Base-by-base conservation (phyloP, 2,797 vertebrate genomes). In the Podargus strigoides region DNA sequence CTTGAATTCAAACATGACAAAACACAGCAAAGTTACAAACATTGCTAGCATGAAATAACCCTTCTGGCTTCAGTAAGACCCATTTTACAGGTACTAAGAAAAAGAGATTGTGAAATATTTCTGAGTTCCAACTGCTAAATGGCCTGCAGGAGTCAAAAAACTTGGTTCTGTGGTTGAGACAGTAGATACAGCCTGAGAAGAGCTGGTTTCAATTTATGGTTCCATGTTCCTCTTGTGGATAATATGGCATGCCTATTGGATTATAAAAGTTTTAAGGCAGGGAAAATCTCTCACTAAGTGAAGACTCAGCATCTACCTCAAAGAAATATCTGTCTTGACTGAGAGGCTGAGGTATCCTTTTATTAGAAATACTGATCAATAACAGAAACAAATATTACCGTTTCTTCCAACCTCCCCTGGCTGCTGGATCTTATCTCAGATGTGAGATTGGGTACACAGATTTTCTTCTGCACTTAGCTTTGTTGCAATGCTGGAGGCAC, bases 321-420 rank as follows among this genome's bases (percentile, higher is more conserved):
- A 78, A 93, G 89, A 75, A 93, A 76, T 88, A 94, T 67, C 66
- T 86, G 2, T 64, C 66, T 73, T 63, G 36, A 76, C 74, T 60
- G 37, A 79, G 74, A 85, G 24, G 44, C n/a, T 85, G 74, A 79
- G 36, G 64, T 62, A 46, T 46, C 58, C 60, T 41, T 90, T 20
- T 84, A 82, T 73, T 79, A 81, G 87, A 95, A 95, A 94, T 60
- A 91, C 59, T 79, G 66, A 89, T 88, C 90, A 92, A 89, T 92
- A 95, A 94, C 47, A 52, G 91, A 94, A 88, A 2, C 82, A 94
- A 88, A 86, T 88, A 90, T 79, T 75, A 58, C 46, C 63, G 56
- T 77, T 68, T 86, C 63, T 87, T 47, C 55, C 59, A 80, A 7
- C 22, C 23, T 85, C 13, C 55, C 27, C 55, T 81, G 21, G 39